phyloP scores from a whole-genome alignment of 2,888 invertebrate genomes.

The Apomyelois bistriatella region DNA sequence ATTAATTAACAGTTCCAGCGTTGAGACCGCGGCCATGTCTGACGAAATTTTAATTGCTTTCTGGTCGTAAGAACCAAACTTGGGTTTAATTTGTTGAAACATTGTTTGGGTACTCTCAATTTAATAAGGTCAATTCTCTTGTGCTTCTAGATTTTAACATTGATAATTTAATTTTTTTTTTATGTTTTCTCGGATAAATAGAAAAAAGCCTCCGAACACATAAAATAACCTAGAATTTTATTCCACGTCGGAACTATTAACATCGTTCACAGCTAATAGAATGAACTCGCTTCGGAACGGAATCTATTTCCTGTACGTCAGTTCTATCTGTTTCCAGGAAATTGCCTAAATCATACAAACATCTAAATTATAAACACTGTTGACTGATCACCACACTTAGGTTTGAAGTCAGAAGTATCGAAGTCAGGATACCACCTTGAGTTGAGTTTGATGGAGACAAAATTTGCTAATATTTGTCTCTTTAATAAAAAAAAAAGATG shows the following conservation, averaged over 20 bases:
- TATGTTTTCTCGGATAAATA: too few species aligned
- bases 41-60: slow-evolving; percentile 6
- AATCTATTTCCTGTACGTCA: slow-evolving; percentile 40
- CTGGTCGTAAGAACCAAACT: background rate
- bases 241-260: too few species aligned
- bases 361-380: background rate
- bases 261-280: slow-evolving; percentile 17
- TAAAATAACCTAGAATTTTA: too few species aligned
- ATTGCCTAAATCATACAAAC: slow-evolving; percentile 19
- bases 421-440: background rate
- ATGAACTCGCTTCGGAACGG: slow-evolving; percentile 37
- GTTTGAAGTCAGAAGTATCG: too few species aligned
- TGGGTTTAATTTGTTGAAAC: background rate
- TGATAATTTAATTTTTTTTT: background rate
- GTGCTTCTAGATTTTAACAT: background rate
- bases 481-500: background rate
- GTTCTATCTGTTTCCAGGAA: slow-evolving; percentile 21
- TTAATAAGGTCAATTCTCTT: background rate
- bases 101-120: background rate
- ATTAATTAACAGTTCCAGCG: slow-evolving; percentile 3
- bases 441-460: too few species aligned
- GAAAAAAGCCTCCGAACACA: too few species aligned
- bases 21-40: background rate
- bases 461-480: background rate
- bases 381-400: background rate